phyloP scores from a whole-genome alignment of 2,113 vertebrate species.

The Siphamia tubifer region DNA sequence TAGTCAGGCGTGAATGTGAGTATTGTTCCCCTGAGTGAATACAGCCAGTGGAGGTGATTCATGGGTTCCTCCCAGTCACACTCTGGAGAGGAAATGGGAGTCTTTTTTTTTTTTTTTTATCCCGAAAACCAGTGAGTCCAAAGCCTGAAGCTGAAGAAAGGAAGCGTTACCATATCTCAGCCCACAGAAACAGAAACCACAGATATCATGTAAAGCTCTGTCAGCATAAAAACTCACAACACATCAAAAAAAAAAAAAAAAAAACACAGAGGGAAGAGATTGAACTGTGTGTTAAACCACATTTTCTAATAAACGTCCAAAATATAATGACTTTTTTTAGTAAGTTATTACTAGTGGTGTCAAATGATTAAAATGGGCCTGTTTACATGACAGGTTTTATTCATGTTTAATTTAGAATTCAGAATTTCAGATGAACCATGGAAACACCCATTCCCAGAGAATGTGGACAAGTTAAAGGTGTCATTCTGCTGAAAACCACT shows the following conservation, averaged over 20 bases:
- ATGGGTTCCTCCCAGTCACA: background rate
- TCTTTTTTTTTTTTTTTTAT: background rate
- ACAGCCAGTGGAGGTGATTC: background rate
- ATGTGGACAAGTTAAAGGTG: too few relatives aligned
- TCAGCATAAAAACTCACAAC: too few relatives aligned
- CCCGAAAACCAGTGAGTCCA: background rate
- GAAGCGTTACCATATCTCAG: constrained; percentile 1
- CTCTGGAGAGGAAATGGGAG: background rate
- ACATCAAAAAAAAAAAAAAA: background rate
- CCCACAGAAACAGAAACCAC: background rate
- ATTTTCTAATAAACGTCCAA: too few relatives aligned
- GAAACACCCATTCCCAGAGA: too few relatives aligned
- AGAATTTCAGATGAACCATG: too few relatives aligned
- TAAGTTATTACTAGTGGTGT: too few relatives aligned
- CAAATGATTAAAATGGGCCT: too few relatives aligned
- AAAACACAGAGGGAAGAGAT: background rate
- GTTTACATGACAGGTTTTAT: too few relatives aligned
- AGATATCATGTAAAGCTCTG: background rate
- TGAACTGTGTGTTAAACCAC: too few relatives aligned
- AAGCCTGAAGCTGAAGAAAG: constrained; percentile 2
- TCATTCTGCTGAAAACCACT: too few relatives aligned
- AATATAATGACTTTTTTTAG: too few relatives aligned
- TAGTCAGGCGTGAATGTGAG: constrained; percentile 26
- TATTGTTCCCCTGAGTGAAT: constrained; percentile 9
- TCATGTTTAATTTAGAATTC: too few relatives aligned